Evolutionary conservation across 1,140 invertebrate genomes (phyloP).

Genomic region (Drosophila sturtevanti): DNA sequence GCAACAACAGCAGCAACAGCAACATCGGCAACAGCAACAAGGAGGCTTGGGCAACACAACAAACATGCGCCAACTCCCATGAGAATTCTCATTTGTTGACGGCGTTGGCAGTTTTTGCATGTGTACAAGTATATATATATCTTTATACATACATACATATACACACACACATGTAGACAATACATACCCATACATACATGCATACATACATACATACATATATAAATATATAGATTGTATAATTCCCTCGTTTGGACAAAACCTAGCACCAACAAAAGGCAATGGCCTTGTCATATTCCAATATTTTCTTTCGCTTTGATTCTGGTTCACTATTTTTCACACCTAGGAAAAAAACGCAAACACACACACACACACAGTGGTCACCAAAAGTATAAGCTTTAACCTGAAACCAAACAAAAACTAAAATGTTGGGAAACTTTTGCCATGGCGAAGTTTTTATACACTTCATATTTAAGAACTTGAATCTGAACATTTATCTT

Average conservation of each 20-base stretch:
- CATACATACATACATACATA: conserved; percentile 20
- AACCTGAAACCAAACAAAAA: neutral
- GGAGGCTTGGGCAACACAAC: conserved; percentile 47
- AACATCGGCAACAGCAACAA: conserved; percentile 26
- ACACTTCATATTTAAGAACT: no score
- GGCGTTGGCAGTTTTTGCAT: conserved; percentile 52
- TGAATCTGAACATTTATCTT: no score
- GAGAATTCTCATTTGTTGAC: conserved; percentile 79
- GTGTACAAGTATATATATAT: conserved; percentile 3
- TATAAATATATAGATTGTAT: conserved; percentile 19
- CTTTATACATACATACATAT: neutral
- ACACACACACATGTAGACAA: conserved; percentile 13
- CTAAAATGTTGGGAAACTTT: no score
- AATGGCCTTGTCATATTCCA: conserved; percentile 25
- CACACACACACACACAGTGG: conserved; percentile 6
- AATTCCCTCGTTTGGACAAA: conserved; percentile 48
- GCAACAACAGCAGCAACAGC: conserved; percentile 33
- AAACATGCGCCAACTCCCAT: conserved; percentile 76
- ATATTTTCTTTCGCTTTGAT: conserved; percentile 24
- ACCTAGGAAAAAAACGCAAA: neutral
- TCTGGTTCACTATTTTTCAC: conserved; percentile 16
- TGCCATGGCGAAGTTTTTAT: no score
- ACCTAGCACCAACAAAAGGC: conserved; percentile 24
- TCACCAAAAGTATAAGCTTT: neutral
- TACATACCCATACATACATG: neutral